phyloP scores from a whole-genome alignment of 1,140 invertebrate species.

The Octopus sinensis region DNA sequence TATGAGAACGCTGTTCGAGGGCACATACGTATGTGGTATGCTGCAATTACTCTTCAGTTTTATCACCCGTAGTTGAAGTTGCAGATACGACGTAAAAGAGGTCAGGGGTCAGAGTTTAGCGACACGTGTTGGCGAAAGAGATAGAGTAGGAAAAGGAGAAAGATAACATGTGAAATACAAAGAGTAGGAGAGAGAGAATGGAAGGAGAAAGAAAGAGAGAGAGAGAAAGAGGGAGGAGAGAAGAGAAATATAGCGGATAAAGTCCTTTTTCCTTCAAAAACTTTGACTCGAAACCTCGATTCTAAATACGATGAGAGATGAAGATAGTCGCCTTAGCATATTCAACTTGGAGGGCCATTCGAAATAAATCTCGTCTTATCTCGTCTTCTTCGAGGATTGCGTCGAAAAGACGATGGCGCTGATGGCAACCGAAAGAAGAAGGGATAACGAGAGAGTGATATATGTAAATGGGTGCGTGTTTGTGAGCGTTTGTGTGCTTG shows the following conservation, averaged over 20 bases:
- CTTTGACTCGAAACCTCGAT: too few species aligned
- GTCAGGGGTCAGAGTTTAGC: too few species aligned
- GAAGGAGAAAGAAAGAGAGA: background rate
- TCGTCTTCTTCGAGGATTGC: background rate
- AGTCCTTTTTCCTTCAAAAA: too few species aligned
- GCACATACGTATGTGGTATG: too few species aligned
- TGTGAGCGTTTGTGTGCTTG: background rate
- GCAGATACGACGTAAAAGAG: too few species aligned
- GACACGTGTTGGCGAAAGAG: too few species aligned
- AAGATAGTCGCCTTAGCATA: background rate
- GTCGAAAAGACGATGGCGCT: background rate
- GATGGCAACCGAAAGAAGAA: background rate
- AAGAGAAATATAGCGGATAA: background rate
- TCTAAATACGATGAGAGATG: slow-evolving; percentile 9
- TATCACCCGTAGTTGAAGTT: too few species aligned
- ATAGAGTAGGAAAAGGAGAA: slow-evolving; percentile 5
- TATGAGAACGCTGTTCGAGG: too few species aligned
- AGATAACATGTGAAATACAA: background rate
- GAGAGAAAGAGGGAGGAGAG: background rate
- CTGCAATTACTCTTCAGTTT: too few species aligned
- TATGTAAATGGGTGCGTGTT: background rate
- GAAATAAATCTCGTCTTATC: slow-evolving; percentile 9
- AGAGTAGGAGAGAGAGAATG: slow-evolving; percentile 1
- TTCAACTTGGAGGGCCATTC: background rate
- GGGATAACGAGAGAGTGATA: background rate